Evolutionary conservation across 2,797 vertebrate genomes (phyloP), one percentile per base, ranked within the genome.

Genomic region (Hippopotamyrus pictus): DNA sequence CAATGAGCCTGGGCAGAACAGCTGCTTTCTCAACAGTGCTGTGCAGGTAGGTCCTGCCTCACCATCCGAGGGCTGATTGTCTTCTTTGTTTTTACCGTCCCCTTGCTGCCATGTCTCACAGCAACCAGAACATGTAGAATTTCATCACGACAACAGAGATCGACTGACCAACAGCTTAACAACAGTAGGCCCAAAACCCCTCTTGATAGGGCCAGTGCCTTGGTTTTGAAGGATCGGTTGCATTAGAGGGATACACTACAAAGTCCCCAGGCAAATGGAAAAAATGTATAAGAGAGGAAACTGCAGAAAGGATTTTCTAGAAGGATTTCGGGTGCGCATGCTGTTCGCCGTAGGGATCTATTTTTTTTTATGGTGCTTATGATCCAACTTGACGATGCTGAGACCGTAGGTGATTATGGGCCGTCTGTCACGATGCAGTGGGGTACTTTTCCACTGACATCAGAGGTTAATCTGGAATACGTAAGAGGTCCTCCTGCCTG

Each of bases 1-100:
- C 88, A 99, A 99, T 25, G 98, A 99, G 91, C 98, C 98, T 0
- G 98, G 98, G 29, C 98, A 99, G 93, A 99, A 99, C 93, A 99
- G 97, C 94, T 99, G 98, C 95, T 99, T 99, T 93, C 97, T 99
- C 33, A 99, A 99, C 92, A 99, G 98, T 44, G 98, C 98, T 51
- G 97, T 99, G 90, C 98, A 99, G 98, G 98, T 99, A 91, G 96
- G 82, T 50, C 46, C 76, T n/a, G 8, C 7, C 41, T 48, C 41
- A 22, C 5, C n/a, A 9, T 83, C 37, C 79, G 22, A 48, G 44
- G 0, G 22, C 82, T 5, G 46, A 46, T 14, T 25, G 44, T 85
- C 46, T 51, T n/a, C 46, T 11, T 11, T 17, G 5, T 12, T n/a
- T n/a, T 84, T n/a, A 11, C 19, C 14, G 46, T 84, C n/a, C 46